Base-by-base conservation (phyloP, 2,888 invertebrate species). In the Eupithecia centaureata region DNA sequence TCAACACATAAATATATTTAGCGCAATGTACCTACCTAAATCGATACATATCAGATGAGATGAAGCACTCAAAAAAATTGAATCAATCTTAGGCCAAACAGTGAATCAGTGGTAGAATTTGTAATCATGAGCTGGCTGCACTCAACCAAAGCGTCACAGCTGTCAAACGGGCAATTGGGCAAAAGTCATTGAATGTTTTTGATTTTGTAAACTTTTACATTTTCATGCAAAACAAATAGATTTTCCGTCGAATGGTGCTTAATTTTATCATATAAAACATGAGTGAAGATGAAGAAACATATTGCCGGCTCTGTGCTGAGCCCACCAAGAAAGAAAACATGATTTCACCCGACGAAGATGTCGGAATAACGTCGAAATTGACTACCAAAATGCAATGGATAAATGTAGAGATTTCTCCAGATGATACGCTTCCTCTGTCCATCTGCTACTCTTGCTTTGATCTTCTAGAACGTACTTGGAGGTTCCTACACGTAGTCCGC, bases 381-480 rank as follows among this genome's bases (percentile, higher is more conserved):
- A 74, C 82, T 1, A 83, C 81, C 1, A 93, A 93, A 82, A 85
- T 92, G 85, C 79, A 80, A 2, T 92, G 91, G 91, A 91, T 93
- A 74, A 93, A 92, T 74, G 82, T 93, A 51, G 88, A 92, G 76
- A 76, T 90, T 75, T 79, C 85, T 30, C 56, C 79, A 8, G 72
- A 81, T 12, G 82, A 80, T 73, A 67, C 67, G 7, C 83, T 92
- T 27, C 93, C 93, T 4, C 88, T 82, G 22, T 84, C 88, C 2
- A 91, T 92, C 70, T 93, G 93, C 73, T 93, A 87, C 73, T 84
- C 91, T 3, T 93, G 93, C 74, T 92, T 91, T 77, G 92, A 92
- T 71, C 77, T 84, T 59, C 74, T 93, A 65, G 92, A 92, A 77
- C 87, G 89, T 71, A 91, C 92, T 1, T 93, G 90, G 88, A 73